Base-by-base conservation (phyloP, 2,797 vertebrate genomes). In the Acomys russatus region DNA sequence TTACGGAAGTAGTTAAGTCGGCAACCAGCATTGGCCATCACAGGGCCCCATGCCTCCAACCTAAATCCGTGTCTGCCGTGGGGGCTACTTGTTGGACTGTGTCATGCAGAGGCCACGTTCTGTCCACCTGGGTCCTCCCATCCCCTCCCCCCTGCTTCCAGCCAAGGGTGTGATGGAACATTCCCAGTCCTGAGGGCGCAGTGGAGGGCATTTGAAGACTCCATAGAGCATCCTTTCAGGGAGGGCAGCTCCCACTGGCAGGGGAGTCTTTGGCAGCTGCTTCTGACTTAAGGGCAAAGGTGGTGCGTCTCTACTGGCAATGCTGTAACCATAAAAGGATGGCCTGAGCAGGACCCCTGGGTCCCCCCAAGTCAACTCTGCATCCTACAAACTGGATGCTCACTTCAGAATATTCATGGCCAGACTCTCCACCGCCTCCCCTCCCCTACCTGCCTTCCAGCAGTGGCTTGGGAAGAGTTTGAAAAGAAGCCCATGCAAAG, bases 321-420 rank as follows among this genome's bases (percentile, higher is more conserved):
- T 76, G 44, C 66, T 54, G 54, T 78, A 74, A 74, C 23, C 30
- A 0, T 49, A 44, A 84, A 87, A 56, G 25, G 33, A 0, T 22
- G 33, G 30, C 89, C 83, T 23, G 20, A 82, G 88, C 38, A 35
- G 22, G 15, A 20, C 25, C 33, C 64, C 54, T 0, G 0, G 3
- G 23, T 28, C 8, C 44, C 38, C 77, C 80, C 25, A 64, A 91
- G 66, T n/a, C 78, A 6, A 56, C 63, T 61, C 88, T 54, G 68
- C 78, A 28, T 78, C 79, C 59, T 68, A 84, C 51, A 28, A 63
- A 90, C 90, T 91, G 70, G 51, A 1, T 35, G 56, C 83, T 88
- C 35, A 56, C 83, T 92, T 63, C 38, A 77, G 35, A 77, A 87
- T 92, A 79, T 54, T 95, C 64, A 76, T 44, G 51, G 64, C 61